Percentiles rank a stretch among this genome's conserved stretches.
Conservation (phyloP, 1,140 invertebrate species). For the Aethina tumida region DNA sequence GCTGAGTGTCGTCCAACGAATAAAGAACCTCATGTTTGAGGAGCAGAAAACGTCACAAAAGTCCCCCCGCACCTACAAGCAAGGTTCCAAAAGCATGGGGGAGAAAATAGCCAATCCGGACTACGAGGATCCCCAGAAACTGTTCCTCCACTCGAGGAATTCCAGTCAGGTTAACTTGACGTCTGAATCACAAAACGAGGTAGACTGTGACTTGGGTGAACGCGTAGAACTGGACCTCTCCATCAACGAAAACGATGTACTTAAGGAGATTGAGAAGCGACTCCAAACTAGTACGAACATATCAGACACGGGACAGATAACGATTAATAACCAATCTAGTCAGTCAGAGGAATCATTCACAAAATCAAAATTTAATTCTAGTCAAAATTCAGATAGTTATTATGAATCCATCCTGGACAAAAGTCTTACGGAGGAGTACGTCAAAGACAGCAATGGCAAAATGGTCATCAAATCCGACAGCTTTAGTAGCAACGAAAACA, state of each 20-base stretch:
- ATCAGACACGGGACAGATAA: conserved; percentile 10
- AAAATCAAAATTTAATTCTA: too few species aligned
- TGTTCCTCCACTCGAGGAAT: conserved; percentile 16
- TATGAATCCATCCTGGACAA: conserved; percentile 32
- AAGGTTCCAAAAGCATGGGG: conserved; percentile 71
- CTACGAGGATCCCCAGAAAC: conserved; percentile 61
- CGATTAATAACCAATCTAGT: conserved; percentile 17
- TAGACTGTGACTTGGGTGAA: conserved; percentile 14
- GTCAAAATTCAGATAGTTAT: conserved; percentile 31
- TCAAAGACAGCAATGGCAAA: conserved; percentile 20
- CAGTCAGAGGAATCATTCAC: conserved; percentile 10
- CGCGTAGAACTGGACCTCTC: conserved; percentile 28
- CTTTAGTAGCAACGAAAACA: conserved; percentile 24
- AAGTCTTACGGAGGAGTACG: conserved; percentile 28
- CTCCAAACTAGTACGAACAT: conserved; percentile 14
- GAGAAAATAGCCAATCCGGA: conserved; percentile 79
- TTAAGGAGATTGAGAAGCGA: conserved; percentile 27
- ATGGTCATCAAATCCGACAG: conserved; percentile 28
- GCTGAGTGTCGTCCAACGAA: conserved; percentile 44
- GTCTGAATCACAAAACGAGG: conserved; percentile 10
- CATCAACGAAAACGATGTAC: conserved; percentile 31
- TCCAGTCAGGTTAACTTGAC: conserved; percentile 14
- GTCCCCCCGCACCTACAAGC: conserved; percentile 50
- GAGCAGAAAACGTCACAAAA: conserved; percentile 43
- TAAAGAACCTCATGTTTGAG: conserved; percentile 44